These are phyloP conservation scores for Elymnias hypermnestra DNA, from an alignment of 1,140 invertebrate genomes.

Conservation along the genomic window DNA sequence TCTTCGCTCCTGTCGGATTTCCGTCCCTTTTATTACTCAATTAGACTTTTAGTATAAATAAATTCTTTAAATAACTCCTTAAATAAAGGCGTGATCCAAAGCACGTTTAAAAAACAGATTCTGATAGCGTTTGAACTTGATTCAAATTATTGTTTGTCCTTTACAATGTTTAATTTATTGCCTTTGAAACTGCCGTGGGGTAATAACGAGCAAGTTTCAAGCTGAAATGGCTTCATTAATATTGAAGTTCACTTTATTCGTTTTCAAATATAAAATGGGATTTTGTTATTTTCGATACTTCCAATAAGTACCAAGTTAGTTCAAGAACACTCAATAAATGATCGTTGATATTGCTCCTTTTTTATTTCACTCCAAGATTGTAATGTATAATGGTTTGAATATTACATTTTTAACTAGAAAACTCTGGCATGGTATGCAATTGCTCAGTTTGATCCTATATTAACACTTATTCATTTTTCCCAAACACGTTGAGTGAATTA, in stretches of 20 bases:
- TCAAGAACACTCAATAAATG: not conserved
- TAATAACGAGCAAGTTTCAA: conserved; percentile 16
- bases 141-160: conserved; percentile 19
- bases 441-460: too few species aligned
- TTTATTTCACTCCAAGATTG: too few species aligned
- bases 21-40: too few species aligned
- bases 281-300: not conserved
- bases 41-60: too few species aligned
- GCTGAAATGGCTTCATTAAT: conserved; percentile 12
- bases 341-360: not conserved
- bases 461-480: too few species aligned
- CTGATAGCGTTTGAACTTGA: not conserved
- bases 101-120: not conserved
- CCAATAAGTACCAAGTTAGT: not conserved
- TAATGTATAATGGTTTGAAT: too few species aligned
- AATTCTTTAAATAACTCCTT: too few species aligned
- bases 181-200: conserved; percentile 9
- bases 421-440: too few species aligned
- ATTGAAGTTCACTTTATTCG: conserved; percentile 7
- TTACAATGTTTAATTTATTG: conserved; percentile 19
- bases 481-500: too few species aligned
- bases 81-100: too few species aligned
- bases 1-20: too few species aligned
- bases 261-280: not conserved
- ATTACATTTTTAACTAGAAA: too few species aligned